Evolutionary conservation across 2,797 vertebrate genomes (phyloP).

Genomic region (Lutjanus argentimaculatus): DNA sequence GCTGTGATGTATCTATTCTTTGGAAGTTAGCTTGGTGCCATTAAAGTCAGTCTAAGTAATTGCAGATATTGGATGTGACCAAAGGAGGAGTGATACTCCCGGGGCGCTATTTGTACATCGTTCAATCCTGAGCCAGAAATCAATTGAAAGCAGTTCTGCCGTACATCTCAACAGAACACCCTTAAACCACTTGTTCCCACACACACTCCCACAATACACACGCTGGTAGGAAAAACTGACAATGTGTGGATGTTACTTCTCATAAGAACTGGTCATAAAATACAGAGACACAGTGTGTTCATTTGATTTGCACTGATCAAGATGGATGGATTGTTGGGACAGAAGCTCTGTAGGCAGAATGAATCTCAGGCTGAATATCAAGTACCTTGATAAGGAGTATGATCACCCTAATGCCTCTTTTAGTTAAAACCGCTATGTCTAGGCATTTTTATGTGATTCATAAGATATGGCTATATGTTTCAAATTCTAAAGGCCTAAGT

Average conservation of each 20-base stretch:
- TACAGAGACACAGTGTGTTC: not conserved
- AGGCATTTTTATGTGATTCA: not conserved
- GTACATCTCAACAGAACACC: constrained; percentile 32
- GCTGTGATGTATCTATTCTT: constrained; percentile 10
- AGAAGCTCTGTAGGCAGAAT: not conserved
- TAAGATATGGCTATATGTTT: too few species aligned
- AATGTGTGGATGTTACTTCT: not conserved
- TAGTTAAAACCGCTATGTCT: not conserved
- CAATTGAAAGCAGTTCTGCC: constrained; percentile 58
- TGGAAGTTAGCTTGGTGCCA: constrained; percentile 32
- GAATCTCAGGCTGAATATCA: constrained; percentile 1
- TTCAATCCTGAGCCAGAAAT: constrained; percentile 62
- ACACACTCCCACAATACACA: not conserved
- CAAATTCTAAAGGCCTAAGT: not conserved
- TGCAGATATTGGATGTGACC: constrained; percentile 64
- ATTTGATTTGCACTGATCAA: constrained; percentile 16
- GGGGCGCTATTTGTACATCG: constrained; percentile 50
- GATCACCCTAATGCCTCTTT: not conserved
- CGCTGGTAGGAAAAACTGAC: not conserved
- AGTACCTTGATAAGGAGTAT: not conserved
- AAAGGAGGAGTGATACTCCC: constrained; percentile 55
- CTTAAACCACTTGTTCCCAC: constrained; percentile 14
- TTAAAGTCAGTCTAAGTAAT: constrained; percentile 58
- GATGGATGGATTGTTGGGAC: not conserved
- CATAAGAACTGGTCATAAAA: constrained; percentile 8